Evolutionary conservation across 2,113 vertebrate species (phyloP).

Genomic region (Vidua macroura): DNA sequence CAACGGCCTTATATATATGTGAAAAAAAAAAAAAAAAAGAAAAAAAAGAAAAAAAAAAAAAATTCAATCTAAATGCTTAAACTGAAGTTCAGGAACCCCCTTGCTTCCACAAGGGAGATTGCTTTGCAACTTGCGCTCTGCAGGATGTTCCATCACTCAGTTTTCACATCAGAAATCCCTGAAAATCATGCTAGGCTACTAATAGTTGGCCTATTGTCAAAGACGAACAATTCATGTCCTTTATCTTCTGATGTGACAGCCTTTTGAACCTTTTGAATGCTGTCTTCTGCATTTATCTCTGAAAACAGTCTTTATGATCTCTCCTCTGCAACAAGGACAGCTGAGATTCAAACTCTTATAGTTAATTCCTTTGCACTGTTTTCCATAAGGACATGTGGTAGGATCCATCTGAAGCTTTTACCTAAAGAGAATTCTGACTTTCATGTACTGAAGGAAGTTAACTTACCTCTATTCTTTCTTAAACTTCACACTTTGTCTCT

Average conservation of each 20-base stretch:
- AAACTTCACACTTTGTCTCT: constrained; percentile 6
- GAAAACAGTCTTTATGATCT: constrained; percentile 47
- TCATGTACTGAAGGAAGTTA: constrained; percentile 36
- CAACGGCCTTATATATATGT: background rate
- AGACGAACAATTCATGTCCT: constrained; percentile 15
- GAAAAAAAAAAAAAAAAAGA: background rate
- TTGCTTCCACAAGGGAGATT: background rate
- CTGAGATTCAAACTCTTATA: constrained; percentile 12
- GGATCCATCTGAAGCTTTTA: background rate
- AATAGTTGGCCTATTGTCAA: constrained; percentile 45
- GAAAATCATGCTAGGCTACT: constrained; percentile 15
- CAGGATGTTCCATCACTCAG: background rate
- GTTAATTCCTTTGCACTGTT: constrained; percentile 26
- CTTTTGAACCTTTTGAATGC: constrained; percentile 41
- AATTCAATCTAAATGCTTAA: background rate
- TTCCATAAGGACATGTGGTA: constrained; percentile 15
- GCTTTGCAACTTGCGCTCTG: constrained; percentile 7
- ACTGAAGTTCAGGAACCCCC: background rate
- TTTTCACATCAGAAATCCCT: constrained; percentile 35
- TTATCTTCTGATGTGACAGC: constrained; percentile 45
- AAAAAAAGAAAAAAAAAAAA: too few relatives aligned
- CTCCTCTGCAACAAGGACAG: background rate
- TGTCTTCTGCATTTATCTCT: constrained; percentile 48
- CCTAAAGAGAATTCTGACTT: constrained; percentile 29
- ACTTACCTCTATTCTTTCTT: constrained; percentile 15